Percentiles rank a stretch among this genome's conserved stretches.
Conservation (phyloP, 2,797 vertebrate genomes). For the Parauchenoglanis ngamensis region DNA sequence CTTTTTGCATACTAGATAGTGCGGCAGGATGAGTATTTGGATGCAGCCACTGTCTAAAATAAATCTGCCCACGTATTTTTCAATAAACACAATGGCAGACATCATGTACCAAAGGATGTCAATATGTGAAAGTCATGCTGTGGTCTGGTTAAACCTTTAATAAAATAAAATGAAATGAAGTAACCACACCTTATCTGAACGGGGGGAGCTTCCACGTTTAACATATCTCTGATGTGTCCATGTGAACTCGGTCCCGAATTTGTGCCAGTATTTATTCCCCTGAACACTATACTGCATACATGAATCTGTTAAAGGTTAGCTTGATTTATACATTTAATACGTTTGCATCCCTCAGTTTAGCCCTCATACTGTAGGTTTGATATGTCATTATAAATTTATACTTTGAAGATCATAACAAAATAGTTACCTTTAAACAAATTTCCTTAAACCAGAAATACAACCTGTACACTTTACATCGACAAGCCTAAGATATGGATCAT, state of each 20-base stretch:
- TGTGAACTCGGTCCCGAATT: background rate
- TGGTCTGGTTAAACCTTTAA: background rate
- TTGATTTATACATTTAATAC: conserved; percentile 8
- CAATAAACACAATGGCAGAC: background rate
- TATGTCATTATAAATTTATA: conserved; percentile 44
- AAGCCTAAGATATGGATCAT: conserved; percentile 41
- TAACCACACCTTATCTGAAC: background rate
- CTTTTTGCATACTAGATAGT: too few species aligned
- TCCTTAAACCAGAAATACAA: conserved; percentile 44
- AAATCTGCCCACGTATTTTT: background rate
- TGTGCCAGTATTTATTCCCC: background rate
- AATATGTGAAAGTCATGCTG: background rate
- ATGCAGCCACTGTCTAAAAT: background rate
- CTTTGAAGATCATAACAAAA: conserved; percentile 36
- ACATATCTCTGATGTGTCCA: background rate
- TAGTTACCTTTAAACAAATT: conserved; percentile 38
- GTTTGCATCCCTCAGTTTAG: conserved; percentile 35
- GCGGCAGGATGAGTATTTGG: too few species aligned
- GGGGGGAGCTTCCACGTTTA: background rate
- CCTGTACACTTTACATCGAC: conserved; percentile 32
- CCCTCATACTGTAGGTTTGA: conserved; percentile 41
- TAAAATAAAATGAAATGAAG: background rate
- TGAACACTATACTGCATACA: conserved; percentile 23
- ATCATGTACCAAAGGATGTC: background rate
- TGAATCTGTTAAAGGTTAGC: conserved; percentile 14